Percentiles rank a stretch among this genome's conserved stretches.
Conservation (phyloP, 1,140 invertebrate species). For the Drosophila asahinai region DNA sequence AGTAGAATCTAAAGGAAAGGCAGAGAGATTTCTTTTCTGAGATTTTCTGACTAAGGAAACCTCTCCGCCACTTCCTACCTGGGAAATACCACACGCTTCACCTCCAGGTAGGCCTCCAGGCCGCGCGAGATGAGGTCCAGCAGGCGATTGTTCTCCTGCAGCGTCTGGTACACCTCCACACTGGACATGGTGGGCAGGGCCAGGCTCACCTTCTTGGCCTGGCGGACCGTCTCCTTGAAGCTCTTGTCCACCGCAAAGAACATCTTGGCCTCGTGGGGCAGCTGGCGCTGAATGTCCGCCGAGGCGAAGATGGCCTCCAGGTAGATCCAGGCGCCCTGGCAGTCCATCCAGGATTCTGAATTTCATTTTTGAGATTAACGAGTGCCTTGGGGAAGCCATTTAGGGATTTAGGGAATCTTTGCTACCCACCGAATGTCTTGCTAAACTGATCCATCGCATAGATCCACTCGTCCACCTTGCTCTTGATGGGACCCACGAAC, state of each 20-base stretch:
- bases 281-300: conserved; percentile 94
- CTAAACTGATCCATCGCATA: conserved; percentile 90
- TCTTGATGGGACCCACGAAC: conserved; percentile 93
- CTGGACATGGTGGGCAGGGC: conserved; percentile 90
- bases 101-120: conserved; percentile 92
- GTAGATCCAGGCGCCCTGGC: conserved; percentile 94
- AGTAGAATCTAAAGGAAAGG: conserved; percentile 89
- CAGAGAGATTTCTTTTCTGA: no score
- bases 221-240: conserved; percentile 94
- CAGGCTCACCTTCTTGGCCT: conserved; percentile 89
- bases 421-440: conserved; percentile 89
- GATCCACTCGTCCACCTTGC: conserved; percentile 92
- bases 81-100: conserved; percentile 95
- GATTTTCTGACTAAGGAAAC: no score
- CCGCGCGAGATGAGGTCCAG: conserved; percentile 94
- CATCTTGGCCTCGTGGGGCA: conserved; percentile 93
- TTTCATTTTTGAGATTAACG: no score
- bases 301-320: conserved; percentile 95
- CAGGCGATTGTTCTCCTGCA: conserved; percentile 91
- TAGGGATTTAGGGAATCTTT: no score
- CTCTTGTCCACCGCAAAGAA: conserved; percentile 94
- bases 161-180: conserved; percentile 89
- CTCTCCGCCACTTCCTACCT: conserved; percentile 80
- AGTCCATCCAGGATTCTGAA: conserved; percentile 93
- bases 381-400: not conserved